These are phyloP conservation scores for Hexactinellida sp. DNA, from an alignment of 37 sponge, comb jelly and placozoan species.

Conservation along the genomic window DNA sequence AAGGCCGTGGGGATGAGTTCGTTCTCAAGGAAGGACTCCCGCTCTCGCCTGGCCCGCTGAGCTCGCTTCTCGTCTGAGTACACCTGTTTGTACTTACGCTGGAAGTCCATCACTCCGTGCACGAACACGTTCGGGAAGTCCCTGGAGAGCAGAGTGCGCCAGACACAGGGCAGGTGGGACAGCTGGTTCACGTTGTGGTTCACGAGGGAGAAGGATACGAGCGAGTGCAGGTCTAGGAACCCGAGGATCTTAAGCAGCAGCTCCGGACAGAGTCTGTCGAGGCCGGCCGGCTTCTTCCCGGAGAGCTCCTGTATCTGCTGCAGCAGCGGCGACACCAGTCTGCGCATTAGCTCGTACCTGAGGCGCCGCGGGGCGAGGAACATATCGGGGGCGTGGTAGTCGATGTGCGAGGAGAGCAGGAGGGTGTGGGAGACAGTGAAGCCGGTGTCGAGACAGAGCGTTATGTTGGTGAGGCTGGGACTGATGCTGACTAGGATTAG, in stretches of 20 bases:
- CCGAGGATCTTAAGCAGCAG: background rate
- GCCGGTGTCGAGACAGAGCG: background rate
- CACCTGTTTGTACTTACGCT: background rate
- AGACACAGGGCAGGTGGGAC: background rate
- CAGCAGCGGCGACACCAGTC: background rate
- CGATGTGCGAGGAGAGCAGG: background rate
- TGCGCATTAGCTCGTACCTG: background rate
- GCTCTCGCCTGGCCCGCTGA: background rate
- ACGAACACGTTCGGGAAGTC: background rate
- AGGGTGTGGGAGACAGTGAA: background rate
- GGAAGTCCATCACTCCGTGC: background rate
- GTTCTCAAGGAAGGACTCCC: background rate
- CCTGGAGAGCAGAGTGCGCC: background rate
- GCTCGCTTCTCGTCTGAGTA: background rate
- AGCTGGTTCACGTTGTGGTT: background rate
- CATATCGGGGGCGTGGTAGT: background rate
- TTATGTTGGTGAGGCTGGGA: background rate
- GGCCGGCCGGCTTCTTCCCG: background rate
- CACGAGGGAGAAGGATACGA: background rate
- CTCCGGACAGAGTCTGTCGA: background rate
- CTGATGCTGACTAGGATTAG: background rate
- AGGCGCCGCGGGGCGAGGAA: background rate
- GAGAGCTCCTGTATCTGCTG: background rate
- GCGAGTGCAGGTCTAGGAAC: background rate
- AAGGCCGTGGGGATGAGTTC: background rate